Evolutionary conservation across 2,888 invertebrate genomes (phyloP), one percentile per base, ranked within the genome.

Genomic region (Napeogenes inachia): DNA sequence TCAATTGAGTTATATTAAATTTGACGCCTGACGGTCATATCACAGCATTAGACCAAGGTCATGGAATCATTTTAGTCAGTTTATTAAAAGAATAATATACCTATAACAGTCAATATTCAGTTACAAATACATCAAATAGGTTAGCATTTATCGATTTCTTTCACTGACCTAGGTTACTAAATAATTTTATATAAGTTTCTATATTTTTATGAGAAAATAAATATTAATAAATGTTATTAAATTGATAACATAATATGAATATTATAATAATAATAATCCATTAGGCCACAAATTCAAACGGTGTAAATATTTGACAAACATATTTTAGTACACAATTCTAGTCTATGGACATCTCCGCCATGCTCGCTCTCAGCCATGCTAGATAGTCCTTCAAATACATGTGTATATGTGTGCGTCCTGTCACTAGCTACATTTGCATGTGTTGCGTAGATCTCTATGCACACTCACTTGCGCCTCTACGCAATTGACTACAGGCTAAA

Each of bases 361-460:
- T 61, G 60, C 62, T 62, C 55, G 21, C 21, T 21, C 21, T 21
- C 21, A 21, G 21, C 21, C 21, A 21, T 67, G 69, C 71, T 68
- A 73, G 67, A 67, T 69, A 77, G 81, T 81, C 80, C 82, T 82
- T 82, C 78, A 74, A 71, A 70, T 75, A 78, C 71, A 73, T 67
- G 67, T 63, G 71, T 62, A 61, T 67, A 45, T 73, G 78, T 80
- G 76, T 77, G 80, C 70, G 72, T 73, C 69, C 68, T 74, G 75
- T 77, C 75, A 75, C 74, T 76, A 70, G 72, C 70, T 67, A 63
- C 38, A 62, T 73, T 70, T 71, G 63, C 61, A 65, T 80, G 75
- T 81, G 61, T 21, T 21, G 21, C 21, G 21, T 21, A 21, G 21
- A 21, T 21, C 1, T 21, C 21, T 21, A 21, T 70, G 73, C 69